phyloP scores from a whole-genome alignment of 2,888 invertebrate genomes.

The Epistrophella euchroma region DNA sequence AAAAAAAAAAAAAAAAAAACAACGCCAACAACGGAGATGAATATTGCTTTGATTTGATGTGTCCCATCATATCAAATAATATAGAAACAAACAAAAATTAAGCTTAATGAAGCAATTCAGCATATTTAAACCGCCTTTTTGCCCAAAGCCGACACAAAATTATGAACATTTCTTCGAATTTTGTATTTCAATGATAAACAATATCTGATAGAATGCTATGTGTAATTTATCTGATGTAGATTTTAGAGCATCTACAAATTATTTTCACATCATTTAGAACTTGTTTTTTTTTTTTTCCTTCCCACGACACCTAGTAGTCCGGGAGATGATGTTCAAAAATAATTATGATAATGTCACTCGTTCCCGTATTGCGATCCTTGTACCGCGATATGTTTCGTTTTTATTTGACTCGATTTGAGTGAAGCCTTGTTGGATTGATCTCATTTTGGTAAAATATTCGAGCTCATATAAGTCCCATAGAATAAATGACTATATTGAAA shows the following conservation, averaged over 20 bases:
- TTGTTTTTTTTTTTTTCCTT: background rate
- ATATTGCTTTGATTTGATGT: conserved; percentile 28
- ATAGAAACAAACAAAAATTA: background rate
- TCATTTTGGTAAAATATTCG: too few relatives aligned
- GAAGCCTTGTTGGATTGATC: too few relatives aligned
- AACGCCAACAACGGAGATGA: background rate
- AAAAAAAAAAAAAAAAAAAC: background rate
- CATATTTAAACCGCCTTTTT: conserved; percentile 44
- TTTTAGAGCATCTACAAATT: conserved; percentile 13
- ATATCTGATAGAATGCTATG: background rate
- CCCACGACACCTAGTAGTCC: conserved; percentile 19
- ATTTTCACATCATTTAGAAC: conserved; percentile 5
- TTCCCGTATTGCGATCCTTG: background rate
- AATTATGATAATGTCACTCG: background rate
- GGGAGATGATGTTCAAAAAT: background rate
- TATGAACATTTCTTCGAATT: conserved; percentile 49
- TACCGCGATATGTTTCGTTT: background rate
- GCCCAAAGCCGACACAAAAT: conserved; percentile 21
- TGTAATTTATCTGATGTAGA: conserved; percentile 9
- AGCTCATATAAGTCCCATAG: too few relatives aligned
- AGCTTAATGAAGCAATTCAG: conserved; percentile 67
- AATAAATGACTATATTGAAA: background rate
- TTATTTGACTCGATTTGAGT: background rate
- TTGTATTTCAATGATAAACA: conserved; percentile 25
- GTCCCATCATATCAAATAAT: conserved; percentile 50